Base-by-base conservation (phyloP, 2,113 vertebrate species). In the Cheirogaleus medius region DNA sequence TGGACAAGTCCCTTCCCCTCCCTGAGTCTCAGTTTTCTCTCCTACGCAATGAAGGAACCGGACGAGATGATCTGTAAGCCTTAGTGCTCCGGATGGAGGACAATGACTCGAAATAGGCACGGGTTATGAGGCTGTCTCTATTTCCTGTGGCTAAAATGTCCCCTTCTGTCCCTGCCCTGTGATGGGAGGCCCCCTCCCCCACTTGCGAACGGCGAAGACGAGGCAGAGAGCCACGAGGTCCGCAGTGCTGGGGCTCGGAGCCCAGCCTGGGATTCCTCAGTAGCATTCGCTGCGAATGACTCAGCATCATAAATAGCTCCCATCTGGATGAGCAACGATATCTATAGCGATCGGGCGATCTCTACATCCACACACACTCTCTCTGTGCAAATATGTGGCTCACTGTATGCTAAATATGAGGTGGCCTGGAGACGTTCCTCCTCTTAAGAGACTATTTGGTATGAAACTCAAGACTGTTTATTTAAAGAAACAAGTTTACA, bases 401-500 rank as follows among this genome's bases (percentile, higher is more conserved):
- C 97, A 97, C 96, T 97, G 97, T 97, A 77, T 96, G 96, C 97
- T 98, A 97, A 98, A 96, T 97, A 97, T 15, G 97, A 95, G 97
- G 97, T 98, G 97, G 97, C 97, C 97, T 92, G 95, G 96, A 97
- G 97, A 95, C 64, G 96, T 82, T 95, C 96, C 97, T 97, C 94
- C 93, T 97, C 96, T 96, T 96, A 97, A 97, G 92, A 97, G 96
- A 97, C 95, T 94, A 97, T 98, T 97, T 98, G 98, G 96, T 98
- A 97, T 69, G 95, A 97, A 98, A 98, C 98, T 98, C 96, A 63
- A 97, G 96, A 68, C 97, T 97, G 81, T 97, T 97, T 98, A 98
- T 98, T 98, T 98, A 98, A 97, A 98, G 98, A 97, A 96, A 94
- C 97, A 96, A 97, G 94, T 97, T 97, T 97, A 98, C 98, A 97